Evolutionary conservation across 2,113 vertebrate species (phyloP).

Genomic region (Cinclus mexicanus): DNA sequence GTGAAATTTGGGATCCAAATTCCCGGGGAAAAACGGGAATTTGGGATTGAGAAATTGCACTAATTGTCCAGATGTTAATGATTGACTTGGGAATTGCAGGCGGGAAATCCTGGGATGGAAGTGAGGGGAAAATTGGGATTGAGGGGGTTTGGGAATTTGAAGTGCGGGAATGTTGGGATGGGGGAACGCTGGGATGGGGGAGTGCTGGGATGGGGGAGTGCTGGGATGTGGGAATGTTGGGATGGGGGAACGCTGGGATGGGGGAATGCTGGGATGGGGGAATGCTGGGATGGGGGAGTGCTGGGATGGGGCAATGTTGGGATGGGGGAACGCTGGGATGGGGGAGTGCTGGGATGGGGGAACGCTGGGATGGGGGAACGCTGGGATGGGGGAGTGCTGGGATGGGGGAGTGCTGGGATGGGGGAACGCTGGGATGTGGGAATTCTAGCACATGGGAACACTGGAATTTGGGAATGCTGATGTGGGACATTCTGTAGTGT

Average conservation of each 20-base stretch:
- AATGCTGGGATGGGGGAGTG: no score
- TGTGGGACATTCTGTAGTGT: no score
- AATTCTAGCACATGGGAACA: background rate
- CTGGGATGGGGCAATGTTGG: background rate
- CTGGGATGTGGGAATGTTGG: background rate
- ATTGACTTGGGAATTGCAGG: background rate
- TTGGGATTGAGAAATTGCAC: background rate
- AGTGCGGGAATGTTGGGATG: background rate
- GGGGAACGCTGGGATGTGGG: background rate
- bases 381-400: no score
- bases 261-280: background rate
- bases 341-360: no score
- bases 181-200: background rate
- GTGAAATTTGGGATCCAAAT: background rate
- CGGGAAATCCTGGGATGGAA: background rate
- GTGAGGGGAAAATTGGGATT: no score
- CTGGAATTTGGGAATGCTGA: background rate
- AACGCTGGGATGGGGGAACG: no score
- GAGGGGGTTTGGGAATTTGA: background rate
- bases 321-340: background rate
- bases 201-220: fast-evolving
- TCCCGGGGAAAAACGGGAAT: background rate
- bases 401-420: background rate
- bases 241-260: background rate
- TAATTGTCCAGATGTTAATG: no score